phyloP scores from a whole-genome alignment of 2,797 vertebrate genomes.

The Acipenser ruthenus region DNA sequence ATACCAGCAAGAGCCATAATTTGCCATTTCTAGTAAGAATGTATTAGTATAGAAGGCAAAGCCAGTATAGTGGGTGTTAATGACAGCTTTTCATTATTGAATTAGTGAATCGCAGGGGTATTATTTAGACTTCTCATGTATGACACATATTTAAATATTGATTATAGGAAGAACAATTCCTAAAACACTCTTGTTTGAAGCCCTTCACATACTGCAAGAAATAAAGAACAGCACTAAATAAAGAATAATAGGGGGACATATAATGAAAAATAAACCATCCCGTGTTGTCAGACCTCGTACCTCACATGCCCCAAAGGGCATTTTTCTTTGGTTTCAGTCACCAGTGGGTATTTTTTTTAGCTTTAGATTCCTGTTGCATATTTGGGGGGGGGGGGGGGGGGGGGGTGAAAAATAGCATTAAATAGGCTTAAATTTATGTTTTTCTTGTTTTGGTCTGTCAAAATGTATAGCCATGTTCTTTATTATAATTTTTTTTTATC shows the following conservation, averaged over 20 bases:
- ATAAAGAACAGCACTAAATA: no score
- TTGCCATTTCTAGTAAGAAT: conserved; percentile 50
- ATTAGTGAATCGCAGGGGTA: no score
- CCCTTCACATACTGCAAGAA: no score
- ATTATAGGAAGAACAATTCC: no score
- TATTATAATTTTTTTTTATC: conserved; percentile 25
- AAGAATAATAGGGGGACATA: no score
- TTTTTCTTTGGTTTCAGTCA: conserved; percentile 5
- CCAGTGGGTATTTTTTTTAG: not conserved
- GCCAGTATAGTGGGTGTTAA: conserved; percentile 51
- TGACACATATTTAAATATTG: no score
- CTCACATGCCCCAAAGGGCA: not conserved
- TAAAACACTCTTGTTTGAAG: no score
- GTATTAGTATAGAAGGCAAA: conserved; percentile 49
- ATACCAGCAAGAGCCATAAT: conserved; percentile 54
- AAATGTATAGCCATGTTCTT: no score
- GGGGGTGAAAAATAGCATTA: no score
- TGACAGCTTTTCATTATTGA: conserved; percentile 38
- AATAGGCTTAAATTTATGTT: no score
- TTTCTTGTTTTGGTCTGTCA: no score
- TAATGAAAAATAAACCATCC: not conserved
- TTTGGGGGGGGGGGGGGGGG: not conserved
- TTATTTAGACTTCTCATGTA: no score
- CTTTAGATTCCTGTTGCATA: not conserved
- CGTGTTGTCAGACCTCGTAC: not conserved